Evolutionary conservation across 2,888 invertebrate genomes (phyloP).

Genomic region (Melolontha melolontha): DNA sequence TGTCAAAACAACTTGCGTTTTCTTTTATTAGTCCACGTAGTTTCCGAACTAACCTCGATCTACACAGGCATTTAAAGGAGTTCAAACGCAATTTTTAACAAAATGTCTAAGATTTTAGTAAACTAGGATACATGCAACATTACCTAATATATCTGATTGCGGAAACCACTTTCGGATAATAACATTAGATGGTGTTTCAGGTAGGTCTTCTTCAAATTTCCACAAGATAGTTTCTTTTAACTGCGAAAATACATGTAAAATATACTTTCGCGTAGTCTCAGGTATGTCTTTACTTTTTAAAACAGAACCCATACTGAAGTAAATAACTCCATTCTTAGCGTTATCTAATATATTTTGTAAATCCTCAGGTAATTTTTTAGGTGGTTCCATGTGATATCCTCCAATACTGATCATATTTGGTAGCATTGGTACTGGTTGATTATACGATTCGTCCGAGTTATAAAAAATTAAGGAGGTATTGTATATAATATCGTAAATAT

Average conservation of each 20-base stretch:
- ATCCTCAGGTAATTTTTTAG: conserved; percentile 44
- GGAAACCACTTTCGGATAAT: no score
- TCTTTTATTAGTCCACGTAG: no score
- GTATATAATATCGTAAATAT: conserved; percentile 52
- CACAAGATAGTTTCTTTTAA: no score
- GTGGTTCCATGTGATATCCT: conserved; percentile 65
- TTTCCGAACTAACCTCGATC: no score
- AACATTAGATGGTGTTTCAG: no score
- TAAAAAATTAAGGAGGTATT: conserved; percentile 55
- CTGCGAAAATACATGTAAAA: no score
- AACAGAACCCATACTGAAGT: conserved; percentile 34
- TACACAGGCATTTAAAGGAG: no score
- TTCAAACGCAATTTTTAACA: no score
- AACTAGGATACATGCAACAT: no score
- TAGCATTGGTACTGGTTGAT: conserved; percentile 66
- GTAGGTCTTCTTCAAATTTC: no score
- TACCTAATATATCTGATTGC: conserved; percentile 58
- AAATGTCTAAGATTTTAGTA: no score
- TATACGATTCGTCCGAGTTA: conserved; percentile 67
- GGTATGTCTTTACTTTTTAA: conserved; percentile 56
- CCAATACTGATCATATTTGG: conserved; percentile 71
- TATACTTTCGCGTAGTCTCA: neutral
- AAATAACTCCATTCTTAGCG: conserved; percentile 27
- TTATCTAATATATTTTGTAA: conserved; percentile 30
- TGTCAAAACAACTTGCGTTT: no score